Base-by-base conservation (phyloP, 2,888 invertebrate species). In the Heliothis peltigera region DNA sequence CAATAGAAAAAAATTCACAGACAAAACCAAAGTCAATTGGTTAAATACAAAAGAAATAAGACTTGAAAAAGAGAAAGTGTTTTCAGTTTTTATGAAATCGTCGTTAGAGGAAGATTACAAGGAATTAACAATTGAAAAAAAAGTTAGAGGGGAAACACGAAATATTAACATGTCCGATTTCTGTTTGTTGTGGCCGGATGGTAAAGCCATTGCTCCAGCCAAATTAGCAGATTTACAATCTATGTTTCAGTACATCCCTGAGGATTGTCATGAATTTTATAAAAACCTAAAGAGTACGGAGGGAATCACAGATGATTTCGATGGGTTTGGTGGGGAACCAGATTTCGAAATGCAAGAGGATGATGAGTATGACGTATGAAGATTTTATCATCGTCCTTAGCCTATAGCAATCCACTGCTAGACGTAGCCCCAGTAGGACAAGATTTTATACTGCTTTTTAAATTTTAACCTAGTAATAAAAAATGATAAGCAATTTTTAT, bases 221-320 rank as follows among this genome's bases (percentile, higher is more conserved):
- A 63, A 56, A 51, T 51, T 63, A 44, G 49, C 55, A 18, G 51
- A 63, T 63, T 51, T 63, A 32, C 44, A 63, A 49, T 63, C 63
- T 10, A 46, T 57, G 51, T 57, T 6, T 28, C 25, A 25, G 28
- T 28, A 28, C 6, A 28, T 25, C 6, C 25, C 25, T 25, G 25
- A 25, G 28, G 28, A 28, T 28, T 28, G 28, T 28, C 28, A 28
- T 8, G 28, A 28, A 28, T 28, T 28, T 28, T 28, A 28, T 28
- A 28, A 28, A 28, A 28, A 8, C 6, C 28, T 28, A 8, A 28
- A 28, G 8, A 8, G 28, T 28, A 8, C 46, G 21, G 49, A 56
- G 22, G 63, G 22, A 44, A 49, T 51, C 19, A 62, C 18, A 12
- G 56, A 63, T 63, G 63, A 51, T 49, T 12, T 55, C 28, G 61